phyloP scores from a whole-genome alignment of 2,888 invertebrate genomes.

The Himalopsyche japonica region DNA sequence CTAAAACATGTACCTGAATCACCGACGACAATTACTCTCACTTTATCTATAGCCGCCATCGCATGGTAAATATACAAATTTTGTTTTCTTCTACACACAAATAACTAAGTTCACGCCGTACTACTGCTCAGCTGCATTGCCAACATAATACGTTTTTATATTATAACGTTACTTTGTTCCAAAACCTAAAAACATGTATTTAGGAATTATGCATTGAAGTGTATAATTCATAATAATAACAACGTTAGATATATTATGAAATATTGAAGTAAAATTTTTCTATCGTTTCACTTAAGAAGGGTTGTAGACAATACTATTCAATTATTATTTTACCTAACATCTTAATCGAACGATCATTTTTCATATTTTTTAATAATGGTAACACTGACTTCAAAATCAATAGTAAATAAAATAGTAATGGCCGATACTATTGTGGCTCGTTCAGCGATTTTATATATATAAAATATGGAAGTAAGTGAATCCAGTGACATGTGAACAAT shows the following conservation, averaged over 20 bases:
- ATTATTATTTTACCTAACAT: no score
- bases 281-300: no score
- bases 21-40: conserved; percentile 87
- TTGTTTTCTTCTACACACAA: conserved; percentile 5
- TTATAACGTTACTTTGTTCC: no score
- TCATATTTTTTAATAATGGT: background rate
- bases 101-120: background rate
- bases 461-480: background rate
- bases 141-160: background rate
- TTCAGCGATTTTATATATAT: background rate
- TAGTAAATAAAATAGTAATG: conserved; percentile 22
- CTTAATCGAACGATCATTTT: no score
- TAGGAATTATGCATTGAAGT: no score
- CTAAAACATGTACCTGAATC: conserved; percentile 74
- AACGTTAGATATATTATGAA: no score
- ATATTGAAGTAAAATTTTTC: no score
- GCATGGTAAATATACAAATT: conserved; percentile 21
- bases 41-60: conserved; percentile 86
- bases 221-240: no score
- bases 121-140: background rate
- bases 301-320: no score
- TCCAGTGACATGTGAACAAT: background rate
- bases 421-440: conserved; percentile 18
- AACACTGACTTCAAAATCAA: conserved; percentile 18
- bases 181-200: no score